A percentile compares a stretch with the other conserved stretches of the same genome.
phyloP scores from a whole-genome alignment of 2,797 vertebrate species.

The Ataeniobius toweri region DNA sequence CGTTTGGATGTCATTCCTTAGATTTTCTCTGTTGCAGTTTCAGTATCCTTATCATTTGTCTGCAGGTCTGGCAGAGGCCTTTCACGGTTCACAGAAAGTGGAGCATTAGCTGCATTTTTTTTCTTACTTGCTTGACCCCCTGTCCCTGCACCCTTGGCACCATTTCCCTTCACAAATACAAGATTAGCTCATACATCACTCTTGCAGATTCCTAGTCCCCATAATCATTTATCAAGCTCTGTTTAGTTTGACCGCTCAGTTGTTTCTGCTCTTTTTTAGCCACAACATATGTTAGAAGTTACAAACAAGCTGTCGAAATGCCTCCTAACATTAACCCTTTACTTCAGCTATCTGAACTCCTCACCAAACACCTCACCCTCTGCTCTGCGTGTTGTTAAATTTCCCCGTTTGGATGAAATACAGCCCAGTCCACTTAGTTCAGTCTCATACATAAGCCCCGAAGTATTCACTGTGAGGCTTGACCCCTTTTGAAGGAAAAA shows the following conservation, averaged over 20 bases:
- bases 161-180: conserved; percentile 71
- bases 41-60: conserved; percentile 39
- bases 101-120: conserved; percentile 56
- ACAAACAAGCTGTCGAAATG: conserved; percentile 23
- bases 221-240: conserved; percentile 53
- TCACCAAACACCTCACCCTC: not conserved
- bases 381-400: not conserved
- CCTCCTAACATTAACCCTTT: conserved; percentile 5
- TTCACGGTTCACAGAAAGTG: conserved; percentile 54
- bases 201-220: conserved; percentile 50
- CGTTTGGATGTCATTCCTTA: conserved; percentile 27
- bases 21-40: conserved; percentile 39
- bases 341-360: conserved; percentile 6
- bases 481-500: conserved; percentile 1
- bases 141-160: conserved; percentile 45
- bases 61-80: conserved; percentile 49
- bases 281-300: conserved; percentile 19
- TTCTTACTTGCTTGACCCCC: conserved; percentile 45
- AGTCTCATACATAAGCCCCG: conserved; percentile 3
- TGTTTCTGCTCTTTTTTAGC: conserved; percentile 20
- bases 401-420: conserved; percentile 17
- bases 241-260: conserved; percentile 17
- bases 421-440: conserved; percentile 35
- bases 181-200: conserved; percentile 67
- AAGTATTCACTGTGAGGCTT: conserved; percentile 22